These are phyloP conservation scores for Heterochromis multidens DNA, from an alignment of 2,113 vertebrate genomes.

Conservation along the genomic window DNA sequence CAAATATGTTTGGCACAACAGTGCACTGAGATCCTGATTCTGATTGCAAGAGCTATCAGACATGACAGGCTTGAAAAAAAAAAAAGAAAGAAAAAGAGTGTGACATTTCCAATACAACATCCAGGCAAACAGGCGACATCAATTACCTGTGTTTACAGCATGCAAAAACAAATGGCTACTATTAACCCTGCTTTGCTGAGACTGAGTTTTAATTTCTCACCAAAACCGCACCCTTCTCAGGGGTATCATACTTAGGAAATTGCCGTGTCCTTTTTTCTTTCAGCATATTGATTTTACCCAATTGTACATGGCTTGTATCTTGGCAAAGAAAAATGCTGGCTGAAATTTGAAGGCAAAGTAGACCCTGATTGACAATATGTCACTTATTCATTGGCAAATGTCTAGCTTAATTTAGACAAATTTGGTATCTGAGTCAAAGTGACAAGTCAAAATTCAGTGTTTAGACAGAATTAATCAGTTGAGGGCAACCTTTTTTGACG, in stretches of 20 bases:
- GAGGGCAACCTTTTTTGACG: too few species aligned
- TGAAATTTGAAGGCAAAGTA: neutral
- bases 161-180: slow-evolving; percentile 8
- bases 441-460: too few species aligned
- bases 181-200: slow-evolving; percentile 26
- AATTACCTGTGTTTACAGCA: slow-evolving; percentile 22
- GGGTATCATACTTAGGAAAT: neutral
- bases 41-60: too few species aligned
- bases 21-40: too few species aligned
- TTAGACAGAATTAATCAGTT: too few species aligned
- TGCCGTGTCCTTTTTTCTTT: neutral
- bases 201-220: slow-evolving; percentile 3
- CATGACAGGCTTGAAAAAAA: too few species aligned
- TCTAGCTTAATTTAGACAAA: too few species aligned
- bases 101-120: slow-evolving; percentile 19
- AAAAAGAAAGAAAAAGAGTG: too few species aligned
- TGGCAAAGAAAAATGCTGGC: neutral
- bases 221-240: neutral
- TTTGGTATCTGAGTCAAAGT: too few species aligned
- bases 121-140: slow-evolving; percentile 11
- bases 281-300: neutral
- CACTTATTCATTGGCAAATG: too few species aligned
- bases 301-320: neutral
- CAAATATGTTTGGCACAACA: too few species aligned
- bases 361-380: too few species aligned